Percentiles rank a stretch among this genome's conserved stretches.
phyloP scores from a whole-genome alignment of 2,888 invertebrate species.

The Panorpa germanica region DNA sequence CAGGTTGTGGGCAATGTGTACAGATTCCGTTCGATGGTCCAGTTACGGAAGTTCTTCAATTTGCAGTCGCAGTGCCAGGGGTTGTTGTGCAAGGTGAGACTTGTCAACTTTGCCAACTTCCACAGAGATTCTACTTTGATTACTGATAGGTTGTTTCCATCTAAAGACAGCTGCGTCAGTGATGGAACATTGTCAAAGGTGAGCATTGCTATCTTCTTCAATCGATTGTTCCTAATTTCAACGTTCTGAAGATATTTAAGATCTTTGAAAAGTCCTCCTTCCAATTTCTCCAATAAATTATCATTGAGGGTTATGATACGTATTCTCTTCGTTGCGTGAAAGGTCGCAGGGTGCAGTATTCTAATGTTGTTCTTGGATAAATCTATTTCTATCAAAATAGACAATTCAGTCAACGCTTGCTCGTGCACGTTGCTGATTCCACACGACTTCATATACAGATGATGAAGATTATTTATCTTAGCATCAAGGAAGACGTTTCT shows the following conservation, averaged over 20 bases:
- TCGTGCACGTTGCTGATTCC: constrained; percentile 51
- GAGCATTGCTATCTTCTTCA: constrained; percentile 45
- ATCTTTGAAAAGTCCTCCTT: constrained; percentile 57
- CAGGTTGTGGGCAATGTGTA: constrained; percentile 60
- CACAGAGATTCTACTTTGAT: constrained; percentile 45
- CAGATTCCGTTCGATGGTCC: constrained; percentile 50
- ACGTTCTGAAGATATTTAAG: constrained; percentile 56
- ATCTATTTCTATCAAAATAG: constrained; percentile 66
- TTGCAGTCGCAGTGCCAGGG: constrained; percentile 83
- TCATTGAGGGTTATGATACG: constrained; percentile 53
- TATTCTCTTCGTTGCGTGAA: constrained; percentile 47
- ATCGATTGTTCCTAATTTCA: constrained; percentile 54
- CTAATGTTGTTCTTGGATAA: constrained; percentile 54
- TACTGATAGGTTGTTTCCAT: constrained; percentile 52
- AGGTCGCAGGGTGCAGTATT: constrained; percentile 45
- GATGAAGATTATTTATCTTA: constrained; percentile 61
- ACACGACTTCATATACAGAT: constrained; percentile 56
- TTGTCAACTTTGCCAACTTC: constrained; percentile 43
- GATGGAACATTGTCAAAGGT: constrained; percentile 52
- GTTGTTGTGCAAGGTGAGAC: constrained; percentile 59
- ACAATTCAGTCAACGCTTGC: constrained; percentile 55
- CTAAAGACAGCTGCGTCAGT: constrained; percentile 46
- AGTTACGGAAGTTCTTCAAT: constrained; percentile 58
- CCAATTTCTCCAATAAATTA: constrained; percentile 53
- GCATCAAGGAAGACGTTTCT: constrained; percentile 48